Conservation (phyloP, 1,140 invertebrate species). For the Meloidogyne chitwoodi region DNA sequence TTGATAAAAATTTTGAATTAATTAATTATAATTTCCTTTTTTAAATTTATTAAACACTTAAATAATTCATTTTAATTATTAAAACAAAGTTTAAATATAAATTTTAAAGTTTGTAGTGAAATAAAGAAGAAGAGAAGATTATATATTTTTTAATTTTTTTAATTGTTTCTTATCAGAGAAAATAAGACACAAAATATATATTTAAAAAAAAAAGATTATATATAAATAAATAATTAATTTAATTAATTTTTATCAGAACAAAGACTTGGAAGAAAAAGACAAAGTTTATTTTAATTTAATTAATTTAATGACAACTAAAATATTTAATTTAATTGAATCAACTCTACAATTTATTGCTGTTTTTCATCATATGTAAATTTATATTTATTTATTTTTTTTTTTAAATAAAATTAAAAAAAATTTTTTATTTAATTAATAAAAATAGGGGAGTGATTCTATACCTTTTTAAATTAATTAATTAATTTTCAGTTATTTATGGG, state of each 20-base stretch:
- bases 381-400: not conserved
- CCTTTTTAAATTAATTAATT: too few species aligned
- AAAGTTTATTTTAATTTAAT: not conserved
- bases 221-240: too few species aligned
- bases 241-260: not conserved
- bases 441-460: too few species aligned
- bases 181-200: not conserved
- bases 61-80: too few species aligned
- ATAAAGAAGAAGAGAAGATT: too few species aligned
- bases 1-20: too few species aligned
- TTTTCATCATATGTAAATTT: slow-evolving; percentile 4
- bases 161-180: not conserved
- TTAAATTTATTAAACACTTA: too few species aligned
- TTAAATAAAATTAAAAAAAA: too few species aligned
- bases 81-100: not conserved
- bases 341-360: slow-evolving; percentile 5
- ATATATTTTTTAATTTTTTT: not conserved
- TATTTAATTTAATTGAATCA: not conserved
- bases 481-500: slow-evolving; percentile 39
- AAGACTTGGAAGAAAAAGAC: too few species aligned
- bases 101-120: not conserved
- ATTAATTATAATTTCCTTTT: too few species aligned
- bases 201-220: not conserved
- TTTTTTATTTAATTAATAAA: too few species aligned
- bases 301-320: not conserved